Conservation (phyloP, 2,888 invertebrate genomes). For the Lycophotia porphyrea region DNA sequence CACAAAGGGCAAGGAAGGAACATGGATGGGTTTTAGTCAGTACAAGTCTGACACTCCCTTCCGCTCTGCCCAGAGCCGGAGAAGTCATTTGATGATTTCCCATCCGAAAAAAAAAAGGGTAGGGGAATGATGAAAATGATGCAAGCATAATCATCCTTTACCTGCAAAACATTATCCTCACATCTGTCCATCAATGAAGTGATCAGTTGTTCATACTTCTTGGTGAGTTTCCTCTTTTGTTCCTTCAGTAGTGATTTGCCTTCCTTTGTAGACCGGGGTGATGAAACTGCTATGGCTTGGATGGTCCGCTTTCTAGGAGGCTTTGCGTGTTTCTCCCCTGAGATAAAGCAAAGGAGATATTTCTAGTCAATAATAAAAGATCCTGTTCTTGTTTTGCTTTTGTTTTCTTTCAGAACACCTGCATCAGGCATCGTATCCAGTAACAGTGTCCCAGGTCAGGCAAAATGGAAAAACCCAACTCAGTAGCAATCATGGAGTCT, state of each 20-base stretch:
- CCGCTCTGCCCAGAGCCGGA: no score
- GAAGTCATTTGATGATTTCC: no score
- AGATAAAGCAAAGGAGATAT: not conserved
- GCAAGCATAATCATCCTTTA: no score
- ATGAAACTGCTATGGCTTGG: slow-evolving; percentile 76
- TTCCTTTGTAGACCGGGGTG: slow-evolving; percentile 77
- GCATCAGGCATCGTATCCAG: not conserved
- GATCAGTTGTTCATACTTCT: slow-evolving; percentile 89
- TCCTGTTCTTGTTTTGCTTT: not conserved
- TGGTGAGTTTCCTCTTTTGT: slow-evolving; percentile 87
- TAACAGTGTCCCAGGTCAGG: no score
- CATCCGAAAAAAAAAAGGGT: no score
- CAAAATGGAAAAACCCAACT: no score
- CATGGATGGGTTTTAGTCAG: no score
- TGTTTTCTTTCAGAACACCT: not conserved
- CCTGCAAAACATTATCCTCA: slow-evolving; percentile 83
- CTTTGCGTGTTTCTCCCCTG: slow-evolving; percentile 79
- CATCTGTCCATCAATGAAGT: slow-evolving; percentile 88
- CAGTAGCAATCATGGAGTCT: no score
- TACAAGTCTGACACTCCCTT: no score
- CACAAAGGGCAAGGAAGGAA: no score
- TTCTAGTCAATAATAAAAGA: not conserved
- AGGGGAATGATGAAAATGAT: no score
- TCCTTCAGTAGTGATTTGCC: slow-evolving; percentile 80
- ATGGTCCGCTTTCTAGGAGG: slow-evolving; percentile 82